A percentile compares a stretch with the other conserved stretches of the same genome.
Conservation (phyloP, 2,113 vertebrate genomes). For the Uropsilus gracilis region DNA sequence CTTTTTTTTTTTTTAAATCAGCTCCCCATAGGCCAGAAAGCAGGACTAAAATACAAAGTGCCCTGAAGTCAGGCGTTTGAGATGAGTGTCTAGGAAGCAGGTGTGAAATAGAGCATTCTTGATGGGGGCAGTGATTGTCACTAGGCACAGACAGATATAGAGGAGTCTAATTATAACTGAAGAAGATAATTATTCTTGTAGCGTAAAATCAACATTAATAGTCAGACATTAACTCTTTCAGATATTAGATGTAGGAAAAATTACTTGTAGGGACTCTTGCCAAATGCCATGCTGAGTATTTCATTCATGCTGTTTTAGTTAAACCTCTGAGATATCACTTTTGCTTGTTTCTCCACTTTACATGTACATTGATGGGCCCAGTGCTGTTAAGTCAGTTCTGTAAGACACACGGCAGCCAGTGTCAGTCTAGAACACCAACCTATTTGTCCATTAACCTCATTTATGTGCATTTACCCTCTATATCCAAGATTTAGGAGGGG, state of each 20-base stretch:
- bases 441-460: background rate
- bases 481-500: background rate
- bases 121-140: background rate
- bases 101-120: background rate
- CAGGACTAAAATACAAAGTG: background rate
- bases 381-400: background rate
- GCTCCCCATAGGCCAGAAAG: background rate
- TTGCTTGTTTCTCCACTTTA: background rate
- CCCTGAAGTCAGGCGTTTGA: background rate
- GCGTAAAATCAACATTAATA: background rate
- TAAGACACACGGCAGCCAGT: background rate
- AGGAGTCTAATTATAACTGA: background rate
- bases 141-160: background rate
- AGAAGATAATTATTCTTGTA: background rate
- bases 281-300: background rate
- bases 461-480: background rate
- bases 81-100: background rate
- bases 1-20: background rate
- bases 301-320: background rate
- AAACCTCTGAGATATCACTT: background rate
- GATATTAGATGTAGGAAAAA: background rate
- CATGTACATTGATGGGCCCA: background rate
- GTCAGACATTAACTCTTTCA: background rate
- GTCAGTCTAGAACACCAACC: accelerated
- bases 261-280: background rate